Evolutionary conservation across 2,797 vertebrate genomes (phyloP).

Genomic region (Nothura maculosa): DNA sequence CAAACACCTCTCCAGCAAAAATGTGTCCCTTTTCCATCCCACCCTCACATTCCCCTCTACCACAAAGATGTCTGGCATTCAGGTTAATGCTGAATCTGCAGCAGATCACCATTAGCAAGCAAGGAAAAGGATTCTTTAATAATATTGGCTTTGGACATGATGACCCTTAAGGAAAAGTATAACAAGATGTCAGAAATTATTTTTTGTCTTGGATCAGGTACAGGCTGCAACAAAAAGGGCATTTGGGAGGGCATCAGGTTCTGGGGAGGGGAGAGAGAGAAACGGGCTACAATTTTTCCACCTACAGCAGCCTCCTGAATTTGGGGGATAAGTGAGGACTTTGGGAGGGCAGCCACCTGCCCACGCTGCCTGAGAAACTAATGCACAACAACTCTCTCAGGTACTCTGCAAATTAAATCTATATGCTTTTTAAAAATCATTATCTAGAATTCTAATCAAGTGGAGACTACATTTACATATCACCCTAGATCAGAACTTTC

Average conservation of each 20-base stretch:
- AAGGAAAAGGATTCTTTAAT: neutral
- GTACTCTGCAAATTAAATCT: neutral
- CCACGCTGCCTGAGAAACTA: neutral
- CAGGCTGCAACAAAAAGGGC: neutral
- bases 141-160: neutral
- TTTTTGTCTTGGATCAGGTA: neutral
- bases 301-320: neutral
- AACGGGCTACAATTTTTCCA: neutral
- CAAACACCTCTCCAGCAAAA: neutral
- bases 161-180: neutral
- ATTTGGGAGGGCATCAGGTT: fast-evolving
- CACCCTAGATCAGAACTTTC: neutral
- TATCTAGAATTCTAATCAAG: neutral
- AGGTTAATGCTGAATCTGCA: neutral
- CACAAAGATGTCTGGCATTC: fast-evolving
- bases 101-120: fast-evolving
- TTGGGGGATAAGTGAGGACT: fast-evolving
- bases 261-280: neutral
- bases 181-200: neutral
- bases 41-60: neutral
- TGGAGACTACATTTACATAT: neutral
- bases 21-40: neutral
- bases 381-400: neutral
- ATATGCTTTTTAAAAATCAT: neutral
- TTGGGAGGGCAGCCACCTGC: fast-evolving